Evolutionary conservation across 2,888 invertebrate species (phyloP), one percentile per base, ranked within the genome.

Genomic region (Gibbula magus): DNA sequence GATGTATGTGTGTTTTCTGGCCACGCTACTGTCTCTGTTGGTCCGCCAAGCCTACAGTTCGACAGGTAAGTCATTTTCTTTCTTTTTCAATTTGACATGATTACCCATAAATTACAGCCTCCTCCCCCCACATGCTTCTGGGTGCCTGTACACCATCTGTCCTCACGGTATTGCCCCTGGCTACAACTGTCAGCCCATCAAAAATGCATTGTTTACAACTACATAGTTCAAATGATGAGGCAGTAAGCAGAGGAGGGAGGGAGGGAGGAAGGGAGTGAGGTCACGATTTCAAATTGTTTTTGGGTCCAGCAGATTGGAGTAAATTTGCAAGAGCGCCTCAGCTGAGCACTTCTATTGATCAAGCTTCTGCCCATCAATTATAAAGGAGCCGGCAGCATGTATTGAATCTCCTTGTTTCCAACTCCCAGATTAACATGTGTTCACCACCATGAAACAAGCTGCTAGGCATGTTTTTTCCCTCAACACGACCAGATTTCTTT

Each of bases 1-100:
- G 81, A 78, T 78, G 75, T 78, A 78, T 78, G 78, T 78, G 75
- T 67, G 78, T 78, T 66, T 78, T 35, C 78, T 80, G 80, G 74
- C 78, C 45, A 51, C 75, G 70, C 81, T 81, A 75, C 75, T 78
- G 67, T 75, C 51, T n/a, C 39, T 75, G 32, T 54, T 75, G 61
- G 45, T 81, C 75, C 29, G 54, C 29, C 54, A n/a, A 54, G 75
- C 35, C 52, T 39, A 54, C 53, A 75, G 45, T 45, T 45, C 75
- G 53, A 25, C 75, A 75, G 75, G 75, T 75, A 54, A 75, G 75
- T 51, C 29, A 53, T 32, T 54, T 75, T 75, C 53, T 29, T 0
- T 75, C 25, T 54, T 54, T 25, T 54, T 25, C 51, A 20, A 75
- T 75, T n/a, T 75, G 20, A 70, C 32, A 32, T 70, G 35, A 70